These are phyloP conservation scores for Agraylea sexmaculata DNA, from an alignment of 1,140 invertebrate genomes.

Conservation along the genomic window DNA sequence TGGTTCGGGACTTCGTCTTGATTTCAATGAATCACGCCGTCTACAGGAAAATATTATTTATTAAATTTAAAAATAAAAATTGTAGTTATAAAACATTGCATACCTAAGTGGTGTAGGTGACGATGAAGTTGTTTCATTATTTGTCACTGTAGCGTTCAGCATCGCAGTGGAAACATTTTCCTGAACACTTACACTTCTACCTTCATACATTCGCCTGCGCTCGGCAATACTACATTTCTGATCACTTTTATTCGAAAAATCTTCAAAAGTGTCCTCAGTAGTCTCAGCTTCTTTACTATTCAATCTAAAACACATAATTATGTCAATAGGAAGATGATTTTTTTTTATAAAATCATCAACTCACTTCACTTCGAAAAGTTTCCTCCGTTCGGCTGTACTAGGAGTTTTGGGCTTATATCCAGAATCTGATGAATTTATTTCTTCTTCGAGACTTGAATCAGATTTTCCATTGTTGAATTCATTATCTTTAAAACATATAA, in stretches of 20 bases:
- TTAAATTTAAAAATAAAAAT: background rate
- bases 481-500: constrained; percentile 5
- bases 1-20: constrained; percentile 35
- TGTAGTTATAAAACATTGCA: constrained; percentile 14
- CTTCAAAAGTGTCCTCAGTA: constrained; percentile 31
- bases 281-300: constrained; percentile 29
- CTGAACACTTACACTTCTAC: constrained; percentile 46
- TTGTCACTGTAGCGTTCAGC: constrained; percentile 15
- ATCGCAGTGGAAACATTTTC: constrained; percentile 14
- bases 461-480: constrained; percentile 43
- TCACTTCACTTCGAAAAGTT: constrained; percentile 51
- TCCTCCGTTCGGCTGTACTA: constrained; percentile 60
- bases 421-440: constrained; percentile 42
- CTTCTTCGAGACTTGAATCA: constrained; percentile 49
- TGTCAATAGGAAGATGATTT: background rate
- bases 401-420: constrained; percentile 55
- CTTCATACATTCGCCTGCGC: constrained; percentile 61
- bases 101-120: constrained; percentile 59
- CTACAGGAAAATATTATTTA: constrained; percentile 21
- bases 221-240: constrained; percentile 66
- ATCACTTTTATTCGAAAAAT: constrained; percentile 37
- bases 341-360: constrained; percentile 22
- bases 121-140: constrained; percentile 49
- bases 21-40: constrained; percentile 47
- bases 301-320: constrained; percentile 11